These are phyloP conservation scores for Lymantria dispar DNA, from an alignment of 2,888 invertebrate genomes.

Conservation along the genomic window DNA sequence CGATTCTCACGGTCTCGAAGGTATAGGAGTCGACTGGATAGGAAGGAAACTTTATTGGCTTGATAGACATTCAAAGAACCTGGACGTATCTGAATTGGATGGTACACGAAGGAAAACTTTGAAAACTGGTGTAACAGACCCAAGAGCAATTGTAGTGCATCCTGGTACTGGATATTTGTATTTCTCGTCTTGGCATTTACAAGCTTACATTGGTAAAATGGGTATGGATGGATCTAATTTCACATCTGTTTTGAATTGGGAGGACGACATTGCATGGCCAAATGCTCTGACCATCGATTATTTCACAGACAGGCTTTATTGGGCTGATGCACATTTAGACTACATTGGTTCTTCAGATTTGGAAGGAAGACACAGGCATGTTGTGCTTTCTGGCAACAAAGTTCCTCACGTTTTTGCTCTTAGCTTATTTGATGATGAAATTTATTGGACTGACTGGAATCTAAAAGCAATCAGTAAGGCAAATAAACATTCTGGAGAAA, in stretches of 20 bases:
- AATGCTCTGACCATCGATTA: conserved; percentile 98
- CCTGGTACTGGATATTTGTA: conserved; percentile 96
- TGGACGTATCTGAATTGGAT: conserved; percentile 97
- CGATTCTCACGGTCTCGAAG: conserved; percentile 98
- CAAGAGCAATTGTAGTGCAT: conserved; percentile 96
- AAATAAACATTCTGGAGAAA: conserved; percentile 93
- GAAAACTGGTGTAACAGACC: conserved; percentile 94
- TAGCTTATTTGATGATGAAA: conserved; percentile 94
- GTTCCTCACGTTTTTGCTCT: conserved; percentile 98
- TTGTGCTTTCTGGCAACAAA: conserved; percentile 88
- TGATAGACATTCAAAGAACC: conserved; percentile 96
- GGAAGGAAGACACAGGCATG: conserved; percentile 93
- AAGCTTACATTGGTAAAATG: conserved; percentile 97
- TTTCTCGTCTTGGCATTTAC: conserved; percentile 97
- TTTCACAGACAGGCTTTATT: conserved; percentile 96
- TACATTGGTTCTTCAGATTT: conserved; percentile 97
- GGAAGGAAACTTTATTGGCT: conserved; percentile 98
- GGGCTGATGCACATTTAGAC: conserved; percentile 99
- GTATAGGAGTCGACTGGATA: conserved; percentile 98
- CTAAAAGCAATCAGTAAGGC: conserved; percentile 94
- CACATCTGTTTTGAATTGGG: conserved; percentile 93
- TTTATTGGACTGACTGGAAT: conserved; percentile 99
- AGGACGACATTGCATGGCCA: conserved; percentile 98
- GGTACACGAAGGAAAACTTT: conserved; percentile 95
- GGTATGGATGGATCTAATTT: conserved; percentile 98